Base-by-base conservation (phyloP, 2,888 invertebrate species). In the Stegophylla sp. region DNA sequence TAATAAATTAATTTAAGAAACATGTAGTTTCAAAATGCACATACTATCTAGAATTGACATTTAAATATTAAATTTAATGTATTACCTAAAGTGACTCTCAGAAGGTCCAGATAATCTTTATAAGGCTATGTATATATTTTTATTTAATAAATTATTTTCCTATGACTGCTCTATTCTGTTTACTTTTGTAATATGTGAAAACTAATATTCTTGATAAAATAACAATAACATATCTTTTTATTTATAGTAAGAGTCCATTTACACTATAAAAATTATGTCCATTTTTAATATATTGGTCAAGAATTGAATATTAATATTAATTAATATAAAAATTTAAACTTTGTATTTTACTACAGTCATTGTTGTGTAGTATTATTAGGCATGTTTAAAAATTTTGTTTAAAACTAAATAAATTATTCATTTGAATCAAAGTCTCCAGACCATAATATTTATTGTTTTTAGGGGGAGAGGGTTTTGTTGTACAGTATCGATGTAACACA, bases 151-250 rank as follows among this genome's bases (percentile, higher is more conserved):
- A 51, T n/a, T 74, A 12, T 1, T 12, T 69, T 53, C n/a, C 5
- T 64, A 45, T 61, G n/a, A 34, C 63, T 64, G 63, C 51, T 26
- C 20, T 45, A 74, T 63, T 64, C 51, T 66, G 28, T 67, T 76
- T 66, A 7, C 20, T 26, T 56, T 56, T 76, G 26, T 67, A n/a
- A 66, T 51, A 64, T 10, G 17, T 17, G 13, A 45, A 45, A 43
- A 73, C 15, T 41, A 43, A 23, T 41, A 43, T 72, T 56, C 41
- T 64, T 43, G 15, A 1, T 56, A 43, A 56, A 51, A 4, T 43
- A 41, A 56, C 56, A 43, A 72, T 59, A 72, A 72, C n/a, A 20
- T 23, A 43, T 59, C n/a, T n/a, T 59, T 59, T 72, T 72, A 72
- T 43, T 1, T 17, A 59, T 56, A 34, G 56, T n/a, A n/a, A n/a